These are phyloP conservation scores for Porites divaricata DNA, from an alignment of 92 coral and sea anemone species.

Conservation along the genomic window DNA sequence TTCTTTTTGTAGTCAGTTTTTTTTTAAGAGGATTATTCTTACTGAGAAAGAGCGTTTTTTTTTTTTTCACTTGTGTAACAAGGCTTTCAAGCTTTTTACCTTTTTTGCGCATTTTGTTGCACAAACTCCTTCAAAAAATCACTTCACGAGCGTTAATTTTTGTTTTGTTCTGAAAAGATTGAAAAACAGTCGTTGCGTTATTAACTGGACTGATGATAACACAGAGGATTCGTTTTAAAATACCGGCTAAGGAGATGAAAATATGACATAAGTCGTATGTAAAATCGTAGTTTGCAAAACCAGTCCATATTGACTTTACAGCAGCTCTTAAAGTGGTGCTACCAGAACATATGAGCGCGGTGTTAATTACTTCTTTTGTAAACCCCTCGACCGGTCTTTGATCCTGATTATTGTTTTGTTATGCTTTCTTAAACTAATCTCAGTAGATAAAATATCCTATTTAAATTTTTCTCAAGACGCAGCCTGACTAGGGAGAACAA, in stretches of 20 bases:
- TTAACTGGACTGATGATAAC: background rate
- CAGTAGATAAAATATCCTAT: background rate
- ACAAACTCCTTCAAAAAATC: background rate
- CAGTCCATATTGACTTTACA: too few relatives aligned
- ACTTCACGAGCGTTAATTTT: background rate
- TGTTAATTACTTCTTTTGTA: too few relatives aligned
- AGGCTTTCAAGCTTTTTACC: conserved; percentile 5
- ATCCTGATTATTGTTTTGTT: background rate
- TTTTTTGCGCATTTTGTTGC: background rate
- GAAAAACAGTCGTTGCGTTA: background rate
- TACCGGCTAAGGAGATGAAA: background rate
- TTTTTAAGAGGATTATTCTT: conserved; percentile 8
- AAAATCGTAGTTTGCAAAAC: background rate
- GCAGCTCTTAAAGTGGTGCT: too few relatives aligned
- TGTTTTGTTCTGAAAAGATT: background rate
- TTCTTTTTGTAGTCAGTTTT: background rate
- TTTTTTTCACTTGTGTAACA: background rate
- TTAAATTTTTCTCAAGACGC: background rate
- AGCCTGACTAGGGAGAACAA: background rate
- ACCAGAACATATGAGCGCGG: too few relatives aligned
- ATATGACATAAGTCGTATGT: background rate
- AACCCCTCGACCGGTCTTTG: background rate
- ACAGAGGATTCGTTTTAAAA: background rate
- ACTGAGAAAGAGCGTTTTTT: background rate
- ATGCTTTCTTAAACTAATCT: background rate